These are phyloP conservation scores for Pseudomyrmex concolor DNA, from an alignment of 1,140 invertebrate species.

Conservation along the genomic window DNA sequence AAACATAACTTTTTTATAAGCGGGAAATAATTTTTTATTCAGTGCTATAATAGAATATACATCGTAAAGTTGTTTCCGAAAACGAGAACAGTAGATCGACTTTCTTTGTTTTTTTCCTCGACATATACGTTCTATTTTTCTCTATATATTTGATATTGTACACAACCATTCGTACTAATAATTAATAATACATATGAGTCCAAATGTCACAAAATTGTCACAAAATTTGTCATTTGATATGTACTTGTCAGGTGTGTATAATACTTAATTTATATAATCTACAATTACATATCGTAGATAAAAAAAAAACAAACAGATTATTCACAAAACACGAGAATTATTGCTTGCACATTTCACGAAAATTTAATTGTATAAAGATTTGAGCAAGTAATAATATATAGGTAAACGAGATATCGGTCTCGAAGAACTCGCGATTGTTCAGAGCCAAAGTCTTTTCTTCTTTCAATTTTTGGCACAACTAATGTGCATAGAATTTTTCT, in stretches of 20 bases:
- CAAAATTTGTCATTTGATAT: slow-evolving; percentile 55
- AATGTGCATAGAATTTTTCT: slow-evolving; percentile 47
- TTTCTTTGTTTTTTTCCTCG: not conserved
- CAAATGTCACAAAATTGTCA: not conserved
- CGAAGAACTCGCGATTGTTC: slow-evolving; percentile 13
- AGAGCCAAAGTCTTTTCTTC: slow-evolving; percentile 22
- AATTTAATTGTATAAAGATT: slow-evolving; percentile 54
- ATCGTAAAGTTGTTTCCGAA: slow-evolving; percentile 53
- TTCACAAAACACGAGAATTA: too few relatives aligned
- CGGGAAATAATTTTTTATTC: slow-evolving; percentile 68
- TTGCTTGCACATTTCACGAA: not conserved
- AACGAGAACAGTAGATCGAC: slow-evolving; percentile 54
- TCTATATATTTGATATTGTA: slow-evolving; percentile 14
- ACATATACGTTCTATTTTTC: not conserved
- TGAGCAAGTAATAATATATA: slow-evolving; percentile 67
- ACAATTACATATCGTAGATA: not conserved
- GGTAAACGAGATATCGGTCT: slow-evolving; percentile 1
- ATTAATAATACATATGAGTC: not conserved
- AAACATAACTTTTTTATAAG: slow-evolving; percentile 6
- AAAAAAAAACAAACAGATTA: not conserved
- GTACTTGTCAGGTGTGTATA: slow-evolving; percentile 42
- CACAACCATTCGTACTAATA: not conserved
- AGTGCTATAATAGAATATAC: slow-evolving; percentile 62
- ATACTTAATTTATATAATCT: slow-evolving; percentile 25
- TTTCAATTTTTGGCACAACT: slow-evolving; percentile 65